Conservation (phyloP, 2,797 vertebrate species). For the Poecilia velifera region DNA sequence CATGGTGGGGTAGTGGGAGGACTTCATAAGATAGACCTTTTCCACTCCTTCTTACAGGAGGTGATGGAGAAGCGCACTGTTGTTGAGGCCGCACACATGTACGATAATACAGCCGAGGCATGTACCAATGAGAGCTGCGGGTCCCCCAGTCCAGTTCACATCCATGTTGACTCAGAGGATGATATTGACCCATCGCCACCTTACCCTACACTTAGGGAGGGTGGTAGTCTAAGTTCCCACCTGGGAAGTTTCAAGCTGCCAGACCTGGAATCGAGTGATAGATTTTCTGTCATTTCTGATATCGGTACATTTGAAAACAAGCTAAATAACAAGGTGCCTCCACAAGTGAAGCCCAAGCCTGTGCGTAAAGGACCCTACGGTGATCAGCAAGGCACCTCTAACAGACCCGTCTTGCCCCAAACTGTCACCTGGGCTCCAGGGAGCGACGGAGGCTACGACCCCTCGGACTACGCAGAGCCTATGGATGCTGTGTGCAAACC, state of each 20-base stretch:
- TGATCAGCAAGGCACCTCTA: conserved; percentile 84
- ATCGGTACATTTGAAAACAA: conserved; percentile 89
- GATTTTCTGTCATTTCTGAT: conserved; percentile 85
- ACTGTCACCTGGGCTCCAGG: conserved; percentile 87
- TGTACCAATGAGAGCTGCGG: conserved; percentile 90
- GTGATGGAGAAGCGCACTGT: conserved; percentile 91
- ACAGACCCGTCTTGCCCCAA: conserved; percentile 86
- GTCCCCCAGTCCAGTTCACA: conserved; percentile 90
- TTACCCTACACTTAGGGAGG: conserved; percentile 86
- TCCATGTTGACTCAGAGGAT: conserved; percentile 91
- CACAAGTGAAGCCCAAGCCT: conserved; percentile 92
- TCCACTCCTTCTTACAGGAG: conserved; percentile 92
- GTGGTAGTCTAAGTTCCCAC: conserved; percentile 78
- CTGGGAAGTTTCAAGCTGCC: conserved; percentile 85
- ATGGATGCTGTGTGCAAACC: conserved; percentile 94
- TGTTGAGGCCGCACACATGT: conserved; percentile 95
- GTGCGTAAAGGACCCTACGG: conserved; percentile 85
- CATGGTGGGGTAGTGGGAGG: conserved; percentile 85
- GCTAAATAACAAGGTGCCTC: conserved; percentile 92
- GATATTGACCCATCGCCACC: conserved; percentile 87
- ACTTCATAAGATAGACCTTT: conserved; percentile 90
- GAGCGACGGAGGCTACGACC: conserved; percentile 90
- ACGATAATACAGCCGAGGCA: conserved; percentile 94
- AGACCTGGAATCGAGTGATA: conserved; percentile 89
- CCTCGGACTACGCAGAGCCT: conserved; percentile 95